Conservation (phyloP, 2,888 invertebrate species). For the Horisme vitalbata region DNA sequence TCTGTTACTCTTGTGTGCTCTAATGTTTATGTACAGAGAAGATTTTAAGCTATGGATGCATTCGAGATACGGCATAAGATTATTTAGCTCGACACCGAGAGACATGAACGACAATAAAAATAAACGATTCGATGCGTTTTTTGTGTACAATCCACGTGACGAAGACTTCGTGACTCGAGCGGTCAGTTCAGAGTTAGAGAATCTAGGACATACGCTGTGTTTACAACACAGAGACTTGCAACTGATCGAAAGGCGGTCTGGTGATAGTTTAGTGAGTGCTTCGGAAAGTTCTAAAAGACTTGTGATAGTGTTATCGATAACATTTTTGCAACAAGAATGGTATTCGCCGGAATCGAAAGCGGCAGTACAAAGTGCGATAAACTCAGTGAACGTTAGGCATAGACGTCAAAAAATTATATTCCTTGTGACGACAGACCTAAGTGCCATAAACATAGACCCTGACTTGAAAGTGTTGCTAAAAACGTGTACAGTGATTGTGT, state of each 20-base stretch:
- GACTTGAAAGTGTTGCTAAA: constrained; percentile 88
- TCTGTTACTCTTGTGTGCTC: constrained; percentile 86
- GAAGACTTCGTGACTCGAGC: constrained; percentile 87
- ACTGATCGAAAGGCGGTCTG: constrained; percentile 81
- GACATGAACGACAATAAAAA: constrained; percentile 84
- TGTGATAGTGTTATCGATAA: constrained; percentile 90
- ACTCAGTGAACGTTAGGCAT: constrained; percentile 85
- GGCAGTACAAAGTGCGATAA: constrained; percentile 88
- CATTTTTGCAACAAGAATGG: constrained; percentile 93
- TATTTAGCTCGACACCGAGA: constrained; percentile 85
- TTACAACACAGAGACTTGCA: constrained; percentile 86
- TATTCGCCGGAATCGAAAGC: constrained; percentile 90
- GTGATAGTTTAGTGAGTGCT: constrained; percentile 80
- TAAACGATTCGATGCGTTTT: constrained; percentile 93
- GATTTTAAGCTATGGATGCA: constrained; percentile 91
- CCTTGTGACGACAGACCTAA: constrained; percentile 79
- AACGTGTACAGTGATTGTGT: constrained; percentile 89
- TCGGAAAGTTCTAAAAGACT: constrained; percentile 87
- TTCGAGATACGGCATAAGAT: constrained; percentile 88
- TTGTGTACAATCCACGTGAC: constrained; percentile 93
- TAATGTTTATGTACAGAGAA: constrained; percentile 89
- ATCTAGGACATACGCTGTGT: constrained; percentile 84
- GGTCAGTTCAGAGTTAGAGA: constrained; percentile 89
- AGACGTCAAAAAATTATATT: constrained; percentile 84
- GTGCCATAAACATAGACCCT: constrained; percentile 87